Conservation (phyloP, 1,140 invertebrate genomes). For the Leptinotarsa undecemlineata region DNA sequence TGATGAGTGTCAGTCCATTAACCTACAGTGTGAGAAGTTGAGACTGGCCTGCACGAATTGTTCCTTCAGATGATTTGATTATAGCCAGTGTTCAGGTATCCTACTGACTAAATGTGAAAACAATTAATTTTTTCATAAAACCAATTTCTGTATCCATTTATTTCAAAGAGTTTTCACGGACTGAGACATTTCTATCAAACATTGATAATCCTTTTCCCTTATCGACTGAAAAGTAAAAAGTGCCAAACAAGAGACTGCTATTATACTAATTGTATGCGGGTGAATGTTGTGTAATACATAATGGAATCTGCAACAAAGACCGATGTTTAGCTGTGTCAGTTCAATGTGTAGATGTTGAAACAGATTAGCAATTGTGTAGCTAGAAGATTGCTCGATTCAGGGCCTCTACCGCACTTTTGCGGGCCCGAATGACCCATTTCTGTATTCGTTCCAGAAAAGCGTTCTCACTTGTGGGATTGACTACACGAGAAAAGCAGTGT, state of each 20-base stretch:
- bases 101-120: too few species aligned
- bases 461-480: background rate
- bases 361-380: slow-evolving; percentile 12
- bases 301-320: slow-evolving; percentile 20
- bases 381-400: slow-evolving; percentile 16
- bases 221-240: background rate
- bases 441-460: background rate
- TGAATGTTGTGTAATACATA: slow-evolving; percentile 17
- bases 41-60: too few species aligned
- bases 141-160: too few species aligned
- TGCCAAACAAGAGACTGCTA: background rate
- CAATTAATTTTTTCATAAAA: too few species aligned
- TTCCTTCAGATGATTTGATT: too few species aligned
- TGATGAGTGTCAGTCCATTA: too few species aligned
- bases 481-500: background rate
- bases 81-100: too few species aligned
- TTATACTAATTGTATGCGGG: slow-evolving; percentile 10
- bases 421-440: slow-evolving; percentile 6
- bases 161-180: too few species aligned
- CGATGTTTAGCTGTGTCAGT: slow-evolving; percentile 19
- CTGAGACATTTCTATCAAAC: background rate
- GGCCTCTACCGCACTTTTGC: slow-evolving; percentile 3
- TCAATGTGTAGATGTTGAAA: slow-evolving; percentile 18
- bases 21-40: too few species aligned
- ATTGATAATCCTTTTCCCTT: background rate